Evolutionary conservation across 2,113 vertebrate genomes (phyloP).

Genomic region (Nesogale talazaci): DNA sequence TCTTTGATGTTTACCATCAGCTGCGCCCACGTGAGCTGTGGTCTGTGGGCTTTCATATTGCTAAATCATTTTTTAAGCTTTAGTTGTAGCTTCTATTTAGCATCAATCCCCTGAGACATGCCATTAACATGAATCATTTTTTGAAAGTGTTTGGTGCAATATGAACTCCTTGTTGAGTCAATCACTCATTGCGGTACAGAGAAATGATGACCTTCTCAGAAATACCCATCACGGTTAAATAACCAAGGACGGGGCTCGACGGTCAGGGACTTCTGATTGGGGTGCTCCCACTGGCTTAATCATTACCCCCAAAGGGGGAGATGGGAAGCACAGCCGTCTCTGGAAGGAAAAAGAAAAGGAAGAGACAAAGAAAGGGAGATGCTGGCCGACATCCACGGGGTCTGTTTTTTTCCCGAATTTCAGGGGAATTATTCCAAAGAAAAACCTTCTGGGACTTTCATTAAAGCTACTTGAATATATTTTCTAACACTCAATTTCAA

Average conservation of each 20-base stretch:
- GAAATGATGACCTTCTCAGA: constrained; percentile 88
- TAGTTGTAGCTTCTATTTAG: constrained; percentile 87
- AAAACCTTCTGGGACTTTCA: neutral
- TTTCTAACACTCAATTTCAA: neutral
- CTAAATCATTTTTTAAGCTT: constrained; percentile 90
- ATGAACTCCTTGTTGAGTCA: constrained; percentile 85
- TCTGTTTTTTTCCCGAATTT: neutral
- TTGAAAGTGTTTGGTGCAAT: constrained; percentile 84
- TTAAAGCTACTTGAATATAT: neutral
- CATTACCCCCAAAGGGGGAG: constrained; percentile 43
- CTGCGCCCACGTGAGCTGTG: constrained; percentile 75
- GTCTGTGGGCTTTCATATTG: constrained; percentile 85
- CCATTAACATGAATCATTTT: constrained; percentile 91
- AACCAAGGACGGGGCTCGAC: constrained; percentile 77
- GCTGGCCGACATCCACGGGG: neutral
- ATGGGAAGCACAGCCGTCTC: neutral
- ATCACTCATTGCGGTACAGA: constrained; percentile 86
- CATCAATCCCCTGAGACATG: constrained; percentile 86
- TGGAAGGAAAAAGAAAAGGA: neutral
- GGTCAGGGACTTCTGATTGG: constrained; percentile 71
- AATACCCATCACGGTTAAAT: constrained; percentile 81
- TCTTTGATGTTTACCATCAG: constrained; percentile 88
- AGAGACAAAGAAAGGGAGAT: neutral
- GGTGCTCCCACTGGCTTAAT: constrained; percentile 69
- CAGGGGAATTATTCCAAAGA: neutral